These are phyloP conservation scores for Guaruba guarouba DNA, from an alignment of 2,113 vertebrate genomes.

Conservation along the genomic window DNA sequence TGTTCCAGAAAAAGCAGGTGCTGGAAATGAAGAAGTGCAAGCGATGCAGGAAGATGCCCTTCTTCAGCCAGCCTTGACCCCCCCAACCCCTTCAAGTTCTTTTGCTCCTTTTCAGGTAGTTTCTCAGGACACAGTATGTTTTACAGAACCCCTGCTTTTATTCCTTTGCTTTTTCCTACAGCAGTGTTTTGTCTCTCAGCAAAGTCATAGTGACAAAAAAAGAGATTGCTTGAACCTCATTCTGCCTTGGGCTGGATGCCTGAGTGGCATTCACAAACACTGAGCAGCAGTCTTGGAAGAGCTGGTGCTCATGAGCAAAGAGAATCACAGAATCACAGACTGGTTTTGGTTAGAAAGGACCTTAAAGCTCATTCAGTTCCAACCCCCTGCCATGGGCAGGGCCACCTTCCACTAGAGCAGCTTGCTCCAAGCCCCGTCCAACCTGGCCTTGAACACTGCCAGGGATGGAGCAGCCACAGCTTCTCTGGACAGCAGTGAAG, in stretches of 20 bases:
- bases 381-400: background rate
- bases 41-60: background rate
- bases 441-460: rapidly evolving
- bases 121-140: background rate
- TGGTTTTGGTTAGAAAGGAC: background rate
- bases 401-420: background rate
- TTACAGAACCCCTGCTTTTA: background rate
- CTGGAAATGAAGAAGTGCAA: background rate
- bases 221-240: background rate
- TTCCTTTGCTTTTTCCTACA: background rate
- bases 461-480: background rate
- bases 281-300: rapidly evolving
- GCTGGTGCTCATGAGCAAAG: background rate
- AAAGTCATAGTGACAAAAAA: background rate
- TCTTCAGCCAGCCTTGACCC: background rate
- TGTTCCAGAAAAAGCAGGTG: background rate
- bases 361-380: background rate
- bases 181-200: background rate
- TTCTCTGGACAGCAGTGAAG: background rate
- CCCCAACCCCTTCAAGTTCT: rapidly evolving
- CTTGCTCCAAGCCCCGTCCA: background rate
- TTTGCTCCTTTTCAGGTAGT: background rate
- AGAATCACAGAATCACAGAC: background rate
- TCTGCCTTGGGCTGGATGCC: background rate
- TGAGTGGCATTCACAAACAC: background rate